Evolutionary conservation across 2,113 vertebrate genomes (phyloP), one percentile per base, ranked within the genome.

Genomic region (Rana temporaria): DNA sequence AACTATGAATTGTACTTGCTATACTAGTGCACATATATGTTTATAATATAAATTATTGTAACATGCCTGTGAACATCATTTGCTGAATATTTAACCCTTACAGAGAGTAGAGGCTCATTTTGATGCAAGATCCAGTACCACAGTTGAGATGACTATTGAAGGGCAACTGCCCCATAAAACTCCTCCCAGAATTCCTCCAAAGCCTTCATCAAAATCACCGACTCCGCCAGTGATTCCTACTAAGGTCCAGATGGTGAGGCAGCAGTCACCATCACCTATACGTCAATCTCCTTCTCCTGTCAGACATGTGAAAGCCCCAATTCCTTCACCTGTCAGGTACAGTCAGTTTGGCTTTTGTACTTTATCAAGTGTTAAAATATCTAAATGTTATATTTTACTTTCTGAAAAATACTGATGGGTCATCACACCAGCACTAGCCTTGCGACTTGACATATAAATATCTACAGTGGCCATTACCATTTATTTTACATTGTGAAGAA

Each of bases 221-320:
- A 95, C 96, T 0, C 96, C 93, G 57, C 91, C 96, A 0, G 90
- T 96, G 74, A 87, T 91, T 16, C 60, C 94, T 66, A 89, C 95
- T 85, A 98, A 94, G 91, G 90, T 95, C 84, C 90, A 96, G 12
- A 89, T 91, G 84, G 90, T 93, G 77, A 94, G 97, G 16, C 98
- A 99, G 69, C 98, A 99, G 85, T 99, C 98, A 0, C 97, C 97
- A 2, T 99, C 98, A 0, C 98, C 98, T 0, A 94, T 99, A 34
- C 93, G 98, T 89, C 98, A 97, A 86, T 99, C 98, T 0, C 97
- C 96, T 15, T 99, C 98, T 48, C 98, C 98, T 76, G 96, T 99
- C 86, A 95, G 97, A 91, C 97, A 96, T 0, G 98, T 99, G 48
- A 96, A 95, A 88, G 98, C 92, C 38, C 98, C 98, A 0, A 91